A percentile compares a stretch with the other conserved stretches of the same genome.
Conservation (phyloP, 2,797 vertebrate genomes). For the Hipposideros larvatus region DNA sequence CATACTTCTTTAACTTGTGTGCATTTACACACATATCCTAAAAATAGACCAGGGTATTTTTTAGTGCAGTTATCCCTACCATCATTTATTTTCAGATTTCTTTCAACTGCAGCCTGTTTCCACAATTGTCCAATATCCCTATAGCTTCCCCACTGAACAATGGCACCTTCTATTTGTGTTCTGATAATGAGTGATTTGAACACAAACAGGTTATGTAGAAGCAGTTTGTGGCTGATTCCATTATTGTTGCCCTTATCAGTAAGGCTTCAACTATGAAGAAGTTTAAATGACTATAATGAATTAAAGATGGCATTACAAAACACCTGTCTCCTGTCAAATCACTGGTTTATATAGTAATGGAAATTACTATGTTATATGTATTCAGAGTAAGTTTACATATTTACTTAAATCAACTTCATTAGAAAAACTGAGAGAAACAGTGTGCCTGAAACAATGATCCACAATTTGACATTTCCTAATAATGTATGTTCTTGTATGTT, state of each 20-base stretch:
- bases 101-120: not conserved
- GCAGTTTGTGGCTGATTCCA: constrained; percentile 79
- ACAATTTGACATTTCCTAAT: constrained; percentile 81
- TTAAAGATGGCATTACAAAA: constrained; percentile 85
- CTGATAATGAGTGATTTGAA: constrained; percentile 52
- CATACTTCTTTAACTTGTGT: constrained; percentile 49
- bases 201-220: constrained; percentile 68
- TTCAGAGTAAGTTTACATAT: constrained; percentile 66
- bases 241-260: constrained; percentile 80
- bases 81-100: constrained; percentile 56
- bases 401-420: constrained; percentile 79
- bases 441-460: constrained; percentile 69
- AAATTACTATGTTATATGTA: constrained; percentile 75
- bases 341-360: constrained; percentile 75
- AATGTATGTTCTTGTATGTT: constrained; percentile 84
- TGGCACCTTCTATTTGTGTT: constrained; percentile 31
- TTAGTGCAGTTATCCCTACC: constrained; percentile 1
- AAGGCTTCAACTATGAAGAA: constrained; percentile 82
- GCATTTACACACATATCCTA: not conserved
- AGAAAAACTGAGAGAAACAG: constrained; percentile 75
- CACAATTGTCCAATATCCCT: not conserved
- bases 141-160: not conserved
- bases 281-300: constrained; percentile 84
- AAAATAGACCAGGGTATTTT: constrained; percentile 37
- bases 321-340: constrained; percentile 82